phyloP scores from a whole-genome alignment of 2,113 vertebrate species.

The Triplophysa siluroides region DNA sequence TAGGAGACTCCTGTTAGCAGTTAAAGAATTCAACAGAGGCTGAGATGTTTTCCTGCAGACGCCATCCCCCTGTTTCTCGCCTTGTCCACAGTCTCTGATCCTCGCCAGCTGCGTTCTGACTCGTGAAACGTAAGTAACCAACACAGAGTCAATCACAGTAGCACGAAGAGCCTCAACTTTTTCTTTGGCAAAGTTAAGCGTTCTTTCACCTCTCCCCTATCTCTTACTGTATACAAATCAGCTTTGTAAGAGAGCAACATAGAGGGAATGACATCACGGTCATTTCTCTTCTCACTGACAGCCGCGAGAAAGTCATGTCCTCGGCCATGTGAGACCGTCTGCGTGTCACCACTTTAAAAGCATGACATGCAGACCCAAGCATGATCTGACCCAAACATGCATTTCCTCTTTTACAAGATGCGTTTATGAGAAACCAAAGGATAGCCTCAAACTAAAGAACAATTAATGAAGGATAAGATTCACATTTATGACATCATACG shows the following conservation, averaged over 20 bases:
- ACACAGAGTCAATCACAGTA: slow-evolving; percentile 22
- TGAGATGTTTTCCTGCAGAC: slow-evolving; percentile 34
- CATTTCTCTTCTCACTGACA: slow-evolving; percentile 26
- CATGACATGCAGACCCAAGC: slow-evolving; percentile 39
- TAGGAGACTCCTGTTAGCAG: slow-evolving; percentile 44
- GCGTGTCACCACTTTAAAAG: slow-evolving; percentile 51
- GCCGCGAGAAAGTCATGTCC: slow-evolving; percentile 62
- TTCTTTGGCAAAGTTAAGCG: slow-evolving; percentile 24
- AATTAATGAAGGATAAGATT: no score
- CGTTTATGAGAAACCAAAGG: neutral
- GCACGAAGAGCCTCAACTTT: slow-evolving; percentile 60
- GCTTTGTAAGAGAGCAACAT: slow-evolving; percentile 64
- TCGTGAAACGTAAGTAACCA: slow-evolving; percentile 60
- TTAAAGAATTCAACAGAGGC: slow-evolving; percentile 43
- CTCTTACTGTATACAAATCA: slow-evolving; percentile 61
- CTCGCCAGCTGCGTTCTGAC: slow-evolving; percentile 35
- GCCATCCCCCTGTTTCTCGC: neutral
- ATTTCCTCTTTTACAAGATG: neutral
- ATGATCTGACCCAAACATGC: neutral
- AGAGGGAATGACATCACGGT: slow-evolving; percentile 65
- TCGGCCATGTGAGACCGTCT: slow-evolving; percentile 60
- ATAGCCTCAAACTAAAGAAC: no score
- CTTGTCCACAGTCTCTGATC: neutral
- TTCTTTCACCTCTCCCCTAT: slow-evolving; percentile 54
- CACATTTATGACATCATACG: no score